Percentiles rank a stretch among this genome's conserved stretches.
Evolutionary conservation across 2,113 vertebrate genomes (phyloP).

Genomic region (Lepisosteus oculatus): DNA sequence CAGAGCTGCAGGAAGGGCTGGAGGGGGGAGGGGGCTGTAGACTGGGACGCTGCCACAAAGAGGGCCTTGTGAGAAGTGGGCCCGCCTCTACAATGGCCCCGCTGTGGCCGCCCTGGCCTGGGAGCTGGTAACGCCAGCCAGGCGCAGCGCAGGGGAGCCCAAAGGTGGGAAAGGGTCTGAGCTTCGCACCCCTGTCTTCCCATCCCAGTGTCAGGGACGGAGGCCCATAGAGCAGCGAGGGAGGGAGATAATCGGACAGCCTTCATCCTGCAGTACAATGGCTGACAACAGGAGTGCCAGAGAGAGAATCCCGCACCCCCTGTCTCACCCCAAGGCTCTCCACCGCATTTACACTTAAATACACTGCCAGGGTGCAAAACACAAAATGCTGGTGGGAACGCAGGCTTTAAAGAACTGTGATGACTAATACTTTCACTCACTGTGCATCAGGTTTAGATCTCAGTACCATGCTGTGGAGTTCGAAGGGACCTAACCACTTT

Average conservation of each 20-base stretch:
- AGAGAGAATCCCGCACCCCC: background rate
- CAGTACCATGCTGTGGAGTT: background rate
- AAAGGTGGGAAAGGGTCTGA: background rate
- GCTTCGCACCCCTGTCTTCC: background rate
- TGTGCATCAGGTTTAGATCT: background rate
- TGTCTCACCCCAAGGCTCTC: background rate
- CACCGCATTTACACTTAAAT: background rate
- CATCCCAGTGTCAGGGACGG: background rate
- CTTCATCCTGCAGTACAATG: too few relatives aligned
- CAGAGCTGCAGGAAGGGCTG: background rate
- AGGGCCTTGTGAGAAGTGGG: constrained; percentile 13
- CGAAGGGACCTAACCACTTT: background rate
- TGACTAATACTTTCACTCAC: background rate
- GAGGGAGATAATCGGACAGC: too few relatives aligned
- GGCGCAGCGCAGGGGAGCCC: too few relatives aligned
- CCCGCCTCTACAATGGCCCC: background rate
- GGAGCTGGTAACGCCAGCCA: background rate
- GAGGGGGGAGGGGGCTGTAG: background rate
- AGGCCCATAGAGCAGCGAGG: too few relatives aligned
- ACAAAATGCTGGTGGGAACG: background rate
- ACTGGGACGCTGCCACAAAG: constrained; percentile 5
- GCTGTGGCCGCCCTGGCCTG: constrained; percentile 5
- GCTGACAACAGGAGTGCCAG: too few relatives aligned
- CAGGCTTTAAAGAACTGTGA: background rate
- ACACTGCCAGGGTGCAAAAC: background rate